Base-by-base conservation (phyloP, 2,797 vertebrate genomes). In the Thunnus albacares region DNA sequence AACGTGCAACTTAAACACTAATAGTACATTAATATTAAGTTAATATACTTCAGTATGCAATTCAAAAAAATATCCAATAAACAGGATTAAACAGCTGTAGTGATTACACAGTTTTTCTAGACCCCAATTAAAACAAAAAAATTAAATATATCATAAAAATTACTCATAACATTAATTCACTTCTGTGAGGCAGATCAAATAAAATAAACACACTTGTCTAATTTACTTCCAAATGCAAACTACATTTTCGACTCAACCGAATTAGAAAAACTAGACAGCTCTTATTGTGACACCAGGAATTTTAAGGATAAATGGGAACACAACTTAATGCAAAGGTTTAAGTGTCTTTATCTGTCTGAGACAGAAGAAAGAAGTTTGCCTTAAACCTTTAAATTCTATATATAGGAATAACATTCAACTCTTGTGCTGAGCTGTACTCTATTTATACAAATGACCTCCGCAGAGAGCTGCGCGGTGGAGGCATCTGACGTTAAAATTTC, bases 401-500 rank as follows among this genome's bases (percentile, higher is more conserved):
- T 63, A 57, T 41, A 67, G 18, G 38, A 71, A 55, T 22, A 66
- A 41, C 67, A 66, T 41, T 49, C 38, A 45, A 59, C 55, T 59
- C 35, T 41, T 69, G n/a, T 10, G 24, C 61, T 41, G 45, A 75
- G 18, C 73, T 49, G 47, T 4, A 43, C 20, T 61, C 62, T 74
- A 41, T 58, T 66, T 65, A 67, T 28, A 77, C 75, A 77, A 47
- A 41, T 33, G 17, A 71, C 72, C 59, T 72, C 59, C 13, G 35
- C 53, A 35, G 49, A 38, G 66, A 76, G 56, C 2, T 30, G 13
- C 14, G 18, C 17, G 30, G 28, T 7, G 10, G 17, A 73, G 45
- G 41, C 24, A 20, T 56, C 28, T 30, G 53, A 71, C 8, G 7
- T 52, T 33, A 61, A 14, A 55, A 8, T 51, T 4, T 71, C 9